phyloP scores from a whole-genome alignment of 2,113 vertebrate genomes.

The Glareola pratincola region DNA sequence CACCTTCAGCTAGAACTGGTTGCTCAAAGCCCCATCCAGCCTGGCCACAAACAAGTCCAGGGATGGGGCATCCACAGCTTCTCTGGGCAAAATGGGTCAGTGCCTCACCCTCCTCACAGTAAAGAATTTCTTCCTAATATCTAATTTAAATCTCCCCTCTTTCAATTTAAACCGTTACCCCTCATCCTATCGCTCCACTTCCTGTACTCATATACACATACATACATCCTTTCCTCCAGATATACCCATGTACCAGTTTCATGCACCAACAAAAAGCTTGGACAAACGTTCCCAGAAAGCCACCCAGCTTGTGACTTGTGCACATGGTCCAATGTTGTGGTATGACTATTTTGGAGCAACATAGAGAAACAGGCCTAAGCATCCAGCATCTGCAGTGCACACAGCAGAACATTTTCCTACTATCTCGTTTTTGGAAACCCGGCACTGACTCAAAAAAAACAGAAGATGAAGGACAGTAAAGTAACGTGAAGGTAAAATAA shows the following conservation, averaged over 20 bases:
- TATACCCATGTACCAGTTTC: too few species aligned
- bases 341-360: neutral
- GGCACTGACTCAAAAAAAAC: rapidly evolving
- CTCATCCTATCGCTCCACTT: too few species aligned
- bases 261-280: neutral
- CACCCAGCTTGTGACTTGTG: neutral
- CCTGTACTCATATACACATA: neutral
- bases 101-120: too few species aligned
- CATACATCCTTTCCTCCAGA: neutral
- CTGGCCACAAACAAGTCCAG: too few species aligned
- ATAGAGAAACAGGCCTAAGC: neutral
- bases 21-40: too few species aligned
- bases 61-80: too few species aligned
- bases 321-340: neutral
- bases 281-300: neutral
- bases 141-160: too few species aligned
- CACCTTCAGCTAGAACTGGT: too few species aligned
- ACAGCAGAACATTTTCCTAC: neutral
- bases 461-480: neutral
- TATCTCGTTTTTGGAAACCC: rapidly evolving
- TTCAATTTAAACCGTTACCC: too few species aligned
- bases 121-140: too few species aligned
- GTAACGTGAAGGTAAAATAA: neutral
- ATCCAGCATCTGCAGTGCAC: neutral
- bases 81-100: too few species aligned